Conservation (phyloP, 2,113 vertebrate species). For the Noctilio leporinus region DNA sequence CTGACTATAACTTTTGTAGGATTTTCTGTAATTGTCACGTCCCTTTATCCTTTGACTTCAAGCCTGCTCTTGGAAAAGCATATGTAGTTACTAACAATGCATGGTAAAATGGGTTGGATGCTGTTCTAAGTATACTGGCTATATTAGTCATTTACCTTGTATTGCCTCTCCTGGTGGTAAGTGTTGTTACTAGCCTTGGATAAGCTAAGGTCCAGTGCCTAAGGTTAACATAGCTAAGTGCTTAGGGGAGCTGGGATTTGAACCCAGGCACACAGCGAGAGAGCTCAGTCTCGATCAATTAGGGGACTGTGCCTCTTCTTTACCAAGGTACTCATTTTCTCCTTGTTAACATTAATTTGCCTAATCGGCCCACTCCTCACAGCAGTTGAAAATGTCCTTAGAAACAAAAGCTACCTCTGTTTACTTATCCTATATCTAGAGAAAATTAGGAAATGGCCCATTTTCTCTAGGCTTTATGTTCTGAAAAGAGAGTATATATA, state of each 20-base stretch:
- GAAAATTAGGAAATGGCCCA: neutral
- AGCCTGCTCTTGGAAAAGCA: neutral
- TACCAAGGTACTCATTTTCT: neutral
- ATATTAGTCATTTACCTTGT: neutral
- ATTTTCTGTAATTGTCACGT: neutral
- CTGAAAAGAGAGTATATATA: neutral
- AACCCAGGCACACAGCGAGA: neutral
- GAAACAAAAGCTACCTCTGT: neutral
- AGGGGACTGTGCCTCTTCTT: neutral
- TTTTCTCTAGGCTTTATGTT: conserved; percentile 1
- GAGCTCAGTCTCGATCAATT: neutral
- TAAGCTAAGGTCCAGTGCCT: neutral
- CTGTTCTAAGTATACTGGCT: neutral
- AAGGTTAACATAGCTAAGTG: neutral
- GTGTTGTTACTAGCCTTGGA: neutral
- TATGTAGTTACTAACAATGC: neutral
- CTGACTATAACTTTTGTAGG: neutral
- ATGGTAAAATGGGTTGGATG: neutral
- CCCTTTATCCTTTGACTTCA: neutral
- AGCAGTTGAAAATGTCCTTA: neutral
- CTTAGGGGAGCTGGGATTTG: neutral
- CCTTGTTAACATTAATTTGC: neutral
- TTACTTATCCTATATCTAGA: neutral
- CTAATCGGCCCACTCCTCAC: neutral
- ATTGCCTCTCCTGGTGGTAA: neutral